Conservation (phyloP, 2,888 invertebrate species). For the Tenodera sinensis region DNA sequence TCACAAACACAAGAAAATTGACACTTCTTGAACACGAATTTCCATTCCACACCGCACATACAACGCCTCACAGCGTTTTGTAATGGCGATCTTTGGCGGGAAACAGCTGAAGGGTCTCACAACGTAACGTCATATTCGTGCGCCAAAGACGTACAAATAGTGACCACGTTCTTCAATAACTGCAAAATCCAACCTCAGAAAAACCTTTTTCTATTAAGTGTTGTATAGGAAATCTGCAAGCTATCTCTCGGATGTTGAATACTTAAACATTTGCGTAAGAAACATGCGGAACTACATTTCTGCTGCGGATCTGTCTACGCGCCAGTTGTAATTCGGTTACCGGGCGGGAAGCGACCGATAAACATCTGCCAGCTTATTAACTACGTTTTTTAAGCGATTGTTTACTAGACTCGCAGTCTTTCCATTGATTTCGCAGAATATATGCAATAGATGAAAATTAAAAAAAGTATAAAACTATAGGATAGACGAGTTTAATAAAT, state of each 20-base stretch:
- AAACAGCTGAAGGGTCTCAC: constrained; percentile 60
- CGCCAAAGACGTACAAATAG: constrained; percentile 31
- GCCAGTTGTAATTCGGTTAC: constrained; percentile 23
- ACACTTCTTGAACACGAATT: constrained; percentile 32
- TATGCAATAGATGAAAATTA: too few relatives aligned
- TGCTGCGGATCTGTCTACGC: constrained; percentile 16
- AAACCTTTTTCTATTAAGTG: neutral
- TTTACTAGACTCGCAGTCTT: neutral
- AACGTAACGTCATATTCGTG: constrained; percentile 38
- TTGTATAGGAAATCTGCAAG: neutral
- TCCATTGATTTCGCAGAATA: too few relatives aligned
- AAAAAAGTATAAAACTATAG: too few relatives aligned
- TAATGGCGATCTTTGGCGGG: constrained; percentile 65
- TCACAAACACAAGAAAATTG: constrained; percentile 32
- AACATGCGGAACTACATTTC: constrained; percentile 28
- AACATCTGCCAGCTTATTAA: constrained; percentile 32
- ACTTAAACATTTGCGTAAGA: neutral
- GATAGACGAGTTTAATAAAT: too few relatives aligned
- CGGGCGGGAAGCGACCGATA: constrained; percentile 33
- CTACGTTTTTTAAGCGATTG: neutral
- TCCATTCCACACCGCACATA: constrained; percentile 44
- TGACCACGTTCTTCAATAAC: constrained; percentile 25
- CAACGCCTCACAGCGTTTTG: constrained; percentile 52
- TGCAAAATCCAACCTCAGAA: neutral
- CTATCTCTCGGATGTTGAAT: neutral